Evolutionary conservation across 2,113 vertebrate genomes (phyloP).

Genomic region (Megaceryle maxima): DNA sequence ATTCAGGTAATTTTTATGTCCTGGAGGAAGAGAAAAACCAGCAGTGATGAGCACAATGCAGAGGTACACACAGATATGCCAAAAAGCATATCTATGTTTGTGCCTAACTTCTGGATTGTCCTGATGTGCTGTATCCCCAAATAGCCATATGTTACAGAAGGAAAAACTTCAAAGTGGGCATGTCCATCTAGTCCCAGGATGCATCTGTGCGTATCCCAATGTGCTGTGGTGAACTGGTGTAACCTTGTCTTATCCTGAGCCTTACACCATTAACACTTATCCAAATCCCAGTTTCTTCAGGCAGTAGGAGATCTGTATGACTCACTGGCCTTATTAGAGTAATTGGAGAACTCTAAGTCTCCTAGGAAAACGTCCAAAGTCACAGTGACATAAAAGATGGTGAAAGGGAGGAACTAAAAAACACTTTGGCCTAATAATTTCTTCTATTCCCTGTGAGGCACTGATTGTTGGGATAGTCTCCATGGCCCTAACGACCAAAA

Average conservation of each 20-base stretch:
- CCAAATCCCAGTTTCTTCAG: neutral
- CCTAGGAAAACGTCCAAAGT: constrained; percentile 48
- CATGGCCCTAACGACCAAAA: constrained; percentile 40
- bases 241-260: neutral
- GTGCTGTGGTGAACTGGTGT: neutral
- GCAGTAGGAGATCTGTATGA: constrained; percentile 1
- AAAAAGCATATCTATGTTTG: neutral
- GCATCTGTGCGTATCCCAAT: neutral
- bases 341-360: constrained; percentile 22
- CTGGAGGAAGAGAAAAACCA: neutral
- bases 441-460: constrained; percentile 6
- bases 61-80: neutral
- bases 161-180: neutral
- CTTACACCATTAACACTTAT: neutral
- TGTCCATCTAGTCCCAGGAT: neutral
- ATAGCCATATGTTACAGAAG: neutral
- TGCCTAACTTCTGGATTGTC: neutral
- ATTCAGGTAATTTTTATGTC: neutral
- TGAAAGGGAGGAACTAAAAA: constrained; percentile 10
- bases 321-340: constrained; percentile 28
- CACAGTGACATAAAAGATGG: constrained; percentile 37
- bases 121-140: neutral
- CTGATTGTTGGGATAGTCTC: constrained; percentile 44
- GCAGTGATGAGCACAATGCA: neutral
- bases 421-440: constrained; percentile 19